These are phyloP conservation scores for Liodrosophila aerea DNA, from an alignment of 2,888 invertebrate species.

Conservation along the genomic window DNA sequence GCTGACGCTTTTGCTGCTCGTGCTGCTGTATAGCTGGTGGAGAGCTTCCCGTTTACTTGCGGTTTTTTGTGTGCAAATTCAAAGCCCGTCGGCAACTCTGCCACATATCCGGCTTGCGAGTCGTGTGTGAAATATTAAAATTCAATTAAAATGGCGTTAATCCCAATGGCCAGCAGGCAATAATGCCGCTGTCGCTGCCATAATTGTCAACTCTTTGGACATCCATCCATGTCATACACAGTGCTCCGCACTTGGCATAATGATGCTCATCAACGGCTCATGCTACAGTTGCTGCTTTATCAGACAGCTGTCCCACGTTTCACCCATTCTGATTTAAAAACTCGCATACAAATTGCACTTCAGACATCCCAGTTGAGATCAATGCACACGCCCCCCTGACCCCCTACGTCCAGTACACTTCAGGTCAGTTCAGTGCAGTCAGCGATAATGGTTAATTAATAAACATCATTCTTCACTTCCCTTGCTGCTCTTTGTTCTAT, in stretches of 20 bases:
- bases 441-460: constrained; percentile 78
- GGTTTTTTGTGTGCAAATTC: constrained; percentile 61
- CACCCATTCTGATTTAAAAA: constrained; percentile 54
- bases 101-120: constrained; percentile 55
- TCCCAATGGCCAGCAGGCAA: constrained; percentile 62
- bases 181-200: constrained; percentile 60
- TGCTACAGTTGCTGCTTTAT: background rate
- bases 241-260: constrained; percentile 53
- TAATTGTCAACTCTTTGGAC: constrained; percentile 76
- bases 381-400: constrained; percentile 19
- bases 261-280: constrained; percentile 65
- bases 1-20: constrained; percentile 6
- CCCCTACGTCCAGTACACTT: background rate
- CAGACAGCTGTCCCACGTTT: constrained; percentile 5
- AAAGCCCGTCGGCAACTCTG: constrained; percentile 46
- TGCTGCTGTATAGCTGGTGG: constrained; percentile 15
- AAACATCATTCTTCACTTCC: constrained; percentile 48
- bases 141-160: constrained; percentile 80
- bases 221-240: constrained; percentile 60
- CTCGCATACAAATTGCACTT: constrained; percentile 72
- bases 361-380: constrained; percentile 71
- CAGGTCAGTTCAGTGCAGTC: constrained; percentile 38
- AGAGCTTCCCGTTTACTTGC: constrained; percentile 65
- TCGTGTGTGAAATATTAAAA: constrained; percentile 79
- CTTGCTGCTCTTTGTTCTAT: constrained; percentile 15